A percentile compares a stretch with the other conserved stretches of the same genome.
Conservation (phyloP, 2,797 vertebrate genomes). For the Sciurus vulgaris region DNA sequence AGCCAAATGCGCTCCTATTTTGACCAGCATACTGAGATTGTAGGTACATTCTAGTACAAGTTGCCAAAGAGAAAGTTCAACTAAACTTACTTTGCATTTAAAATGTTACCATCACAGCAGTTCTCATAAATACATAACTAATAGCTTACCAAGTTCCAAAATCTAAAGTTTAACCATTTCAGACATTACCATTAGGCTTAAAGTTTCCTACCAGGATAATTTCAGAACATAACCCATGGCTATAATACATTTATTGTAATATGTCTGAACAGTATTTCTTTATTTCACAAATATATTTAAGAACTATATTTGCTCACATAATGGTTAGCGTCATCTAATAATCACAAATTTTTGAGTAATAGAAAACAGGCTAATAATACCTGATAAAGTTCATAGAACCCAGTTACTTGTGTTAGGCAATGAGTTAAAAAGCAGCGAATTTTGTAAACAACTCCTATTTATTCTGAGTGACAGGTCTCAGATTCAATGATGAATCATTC, state of each 20-base stretch:
- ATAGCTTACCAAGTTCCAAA: background rate
- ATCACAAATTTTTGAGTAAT: background rate
- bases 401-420: background rate
- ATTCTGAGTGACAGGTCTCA: conserved; percentile 49
- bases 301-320: background rate
- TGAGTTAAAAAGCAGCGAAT: background rate
- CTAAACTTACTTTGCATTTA: conserved; percentile 53
- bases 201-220: conserved; percentile 33
- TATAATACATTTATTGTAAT: background rate
- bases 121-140: conserved; percentile 35
- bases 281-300: conserved; percentile 49
- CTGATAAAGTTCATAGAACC: conserved; percentile 22
- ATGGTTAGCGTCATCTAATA: conserved; percentile 14
- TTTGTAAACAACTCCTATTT: background rate
- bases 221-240: conserved; percentile 46
- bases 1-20: background rate
- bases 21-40: background rate
- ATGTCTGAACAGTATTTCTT: conserved; percentile 42
- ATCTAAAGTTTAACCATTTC: conserved; percentile 29
- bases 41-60: background rate
- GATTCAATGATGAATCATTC: background rate
- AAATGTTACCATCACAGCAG: conserved; percentile 49
- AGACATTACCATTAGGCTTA: background rate
- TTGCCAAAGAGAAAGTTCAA: conserved; percentile 40
- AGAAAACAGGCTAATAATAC: conserved; percentile 17